These are phyloP conservation scores for Macrosiphum euphorbiae DNA, from an alignment of 2,888 invertebrate genomes.

Conservation along the genomic window DNA sequence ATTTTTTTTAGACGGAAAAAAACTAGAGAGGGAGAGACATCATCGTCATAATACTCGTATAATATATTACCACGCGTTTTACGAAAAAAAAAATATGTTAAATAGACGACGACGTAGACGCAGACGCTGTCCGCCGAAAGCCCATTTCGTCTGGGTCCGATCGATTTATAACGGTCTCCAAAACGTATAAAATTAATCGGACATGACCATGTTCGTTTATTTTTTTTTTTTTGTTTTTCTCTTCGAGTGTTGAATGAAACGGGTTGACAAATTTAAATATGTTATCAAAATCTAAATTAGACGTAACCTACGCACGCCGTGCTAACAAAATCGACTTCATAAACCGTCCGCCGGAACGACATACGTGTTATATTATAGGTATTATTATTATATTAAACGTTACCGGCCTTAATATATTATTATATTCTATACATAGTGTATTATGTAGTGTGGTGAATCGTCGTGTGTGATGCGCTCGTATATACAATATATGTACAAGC, in stretches of 20 bases:
- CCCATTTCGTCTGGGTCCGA: neutral
- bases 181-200: slow-evolving; percentile 36
- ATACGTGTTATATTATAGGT: neutral
- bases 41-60: neutral
- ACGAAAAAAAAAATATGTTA: neutral
- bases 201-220: neutral
- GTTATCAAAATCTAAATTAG: slow-evolving; percentile 49
- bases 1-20: neutral
- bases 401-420: neutral
- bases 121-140: neutral
- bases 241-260: neutral
- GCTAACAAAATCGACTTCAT: slow-evolving; percentile 1
- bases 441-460: slow-evolving; percentile 11
- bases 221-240: neutral
- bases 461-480: slow-evolving; percentile 14
- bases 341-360: neutral
- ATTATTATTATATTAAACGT: slow-evolving; percentile 27
- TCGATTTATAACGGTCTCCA: slow-evolving; percentile 33
- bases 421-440: neutral
- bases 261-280: slow-evolving; percentile 47
- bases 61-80: neutral
- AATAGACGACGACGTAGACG: neutral
- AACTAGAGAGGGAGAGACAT: neutral
- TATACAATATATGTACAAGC: neutral
- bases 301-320: slow-evolving; percentile 28